These are phyloP conservation scores for Kradibia gibbosae DNA, from an alignment of 1,140 invertebrate species.

Conservation along the genomic window DNA sequence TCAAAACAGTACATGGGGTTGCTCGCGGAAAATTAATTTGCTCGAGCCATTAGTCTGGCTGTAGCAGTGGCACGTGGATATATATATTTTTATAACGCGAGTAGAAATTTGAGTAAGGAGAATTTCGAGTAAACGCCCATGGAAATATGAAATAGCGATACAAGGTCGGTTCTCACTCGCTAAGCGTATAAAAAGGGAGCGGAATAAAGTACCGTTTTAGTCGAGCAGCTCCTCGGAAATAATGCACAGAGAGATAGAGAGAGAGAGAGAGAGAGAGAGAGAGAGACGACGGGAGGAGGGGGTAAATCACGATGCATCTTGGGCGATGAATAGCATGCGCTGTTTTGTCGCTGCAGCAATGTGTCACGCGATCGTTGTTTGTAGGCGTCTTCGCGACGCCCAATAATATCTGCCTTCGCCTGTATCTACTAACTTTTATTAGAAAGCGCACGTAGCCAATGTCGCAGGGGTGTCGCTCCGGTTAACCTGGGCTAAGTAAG, in stretches of 20 bases:
- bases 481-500: background rate
- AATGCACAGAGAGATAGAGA: background rate
- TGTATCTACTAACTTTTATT: too few relatives aligned
- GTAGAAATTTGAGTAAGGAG: background rate
- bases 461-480: background rate
- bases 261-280: background rate
- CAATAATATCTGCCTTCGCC: background rate
- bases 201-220: background rate
- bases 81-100: background rate
- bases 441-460: background rate
- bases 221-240: background rate
- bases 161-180: background rate
- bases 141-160: background rate
- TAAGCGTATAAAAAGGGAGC: background rate
- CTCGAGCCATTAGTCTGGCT: too few relatives aligned
- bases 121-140: background rate
- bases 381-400: slow-evolving; percentile 50
- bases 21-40: too few relatives aligned
- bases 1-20: too few relatives aligned
- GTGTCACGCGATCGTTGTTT: slow-evolving; percentile 56
- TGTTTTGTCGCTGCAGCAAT: slow-evolving; percentile 49
- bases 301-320: slow-evolving; percentile 34
- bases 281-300: background rate
- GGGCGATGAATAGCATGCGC: slow-evolving; percentile 17
- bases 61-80: too few relatives aligned